phyloP scores from a whole-genome alignment of 2,888 invertebrate genomes.

The Nephrotoma guestfalica region DNA sequence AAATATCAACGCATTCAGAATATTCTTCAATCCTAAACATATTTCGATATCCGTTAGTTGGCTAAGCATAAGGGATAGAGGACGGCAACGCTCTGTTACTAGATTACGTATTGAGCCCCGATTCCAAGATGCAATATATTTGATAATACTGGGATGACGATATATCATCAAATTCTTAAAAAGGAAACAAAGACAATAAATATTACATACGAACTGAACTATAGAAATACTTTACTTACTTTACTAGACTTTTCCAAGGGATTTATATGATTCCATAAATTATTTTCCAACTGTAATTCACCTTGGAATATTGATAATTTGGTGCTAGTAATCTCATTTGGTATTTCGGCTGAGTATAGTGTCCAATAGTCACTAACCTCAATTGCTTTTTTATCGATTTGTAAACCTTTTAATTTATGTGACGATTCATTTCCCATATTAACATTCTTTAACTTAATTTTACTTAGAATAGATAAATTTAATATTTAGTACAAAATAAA shows the following conservation, averaged over 20 bases:
- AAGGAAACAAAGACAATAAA: conserved; percentile 6
- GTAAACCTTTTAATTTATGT: conserved; percentile 47
- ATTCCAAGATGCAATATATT: conserved; percentile 68
- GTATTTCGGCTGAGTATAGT: conserved; percentile 34
- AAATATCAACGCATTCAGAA: conserved; percentile 68
- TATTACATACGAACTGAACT: conserved; percentile 3
- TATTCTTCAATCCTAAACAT: conserved; percentile 68
- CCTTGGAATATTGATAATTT: conserved; percentile 62
- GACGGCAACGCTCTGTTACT: conserved; percentile 69
- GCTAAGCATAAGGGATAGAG: conserved; percentile 49
- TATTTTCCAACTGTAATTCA: conserved; percentile 47
- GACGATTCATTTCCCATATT: conserved; percentile 68
- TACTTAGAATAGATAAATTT: neutral
- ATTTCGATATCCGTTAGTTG: conserved; percentile 62
- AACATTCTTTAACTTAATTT: neutral
- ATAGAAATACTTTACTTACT: conserved; percentile 33
- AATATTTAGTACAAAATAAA: neutral
- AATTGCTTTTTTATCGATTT: conserved; percentile 58
- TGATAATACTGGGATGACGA: conserved; percentile 74
- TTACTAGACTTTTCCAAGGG: conserved; percentile 65
- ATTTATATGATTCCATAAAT: conserved; percentile 47
- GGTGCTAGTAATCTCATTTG: conserved; percentile 36
- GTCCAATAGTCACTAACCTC: conserved; percentile 72
- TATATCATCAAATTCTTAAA: conserved; percentile 69
- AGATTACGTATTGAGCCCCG: conserved; percentile 60